Conservation (phyloP, 2,888 invertebrate genomes). For the Augochlorella aurata region DNA sequence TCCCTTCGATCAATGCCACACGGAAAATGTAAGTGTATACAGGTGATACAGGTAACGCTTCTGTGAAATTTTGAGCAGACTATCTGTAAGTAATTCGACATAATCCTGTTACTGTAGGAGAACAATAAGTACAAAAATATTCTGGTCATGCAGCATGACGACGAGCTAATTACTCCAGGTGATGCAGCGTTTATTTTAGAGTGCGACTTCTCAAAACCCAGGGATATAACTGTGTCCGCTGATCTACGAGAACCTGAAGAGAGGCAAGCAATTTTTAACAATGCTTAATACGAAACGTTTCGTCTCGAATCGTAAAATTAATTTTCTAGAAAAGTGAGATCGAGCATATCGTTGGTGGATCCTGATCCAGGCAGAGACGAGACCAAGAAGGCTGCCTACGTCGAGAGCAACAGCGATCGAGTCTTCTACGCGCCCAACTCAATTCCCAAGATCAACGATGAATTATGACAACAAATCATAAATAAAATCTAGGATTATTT, state of each 20-base stretch:
- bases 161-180: slow-evolving; percentile 86
- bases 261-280: slow-evolving; percentile 32
- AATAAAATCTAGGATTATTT: not conserved
- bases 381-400: slow-evolving; percentile 64
- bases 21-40: slow-evolving; percentile 80
- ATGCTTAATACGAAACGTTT: not conserved
- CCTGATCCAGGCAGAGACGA: slow-evolving; percentile 71
- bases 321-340: slow-evolving; percentile 57
- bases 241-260: slow-evolving; percentile 80
- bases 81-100: not conserved
- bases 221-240: slow-evolving; percentile 83
- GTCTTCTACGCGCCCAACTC: slow-evolving; percentile 65
- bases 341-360: slow-evolving; percentile 70
- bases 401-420: slow-evolving; percentile 65
- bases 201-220: slow-evolving; percentile 85
- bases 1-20: slow-evolving; percentile 84
- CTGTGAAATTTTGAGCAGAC: not conserved
- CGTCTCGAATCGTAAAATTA: not conserved
- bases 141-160: slow-evolving; percentile 86
- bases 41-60: too few species aligned
- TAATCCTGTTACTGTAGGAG: slow-evolving; percentile 74
- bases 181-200: slow-evolving; percentile 87
- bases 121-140: slow-evolving; percentile 85
- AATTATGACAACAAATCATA: slow-evolving; percentile 44
- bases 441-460: slow-evolving; percentile 63